These are phyloP conservation scores for Agrotis clavis DNA, from an alignment of 2,888 invertebrate genomes.

Conservation along the genomic window DNA sequence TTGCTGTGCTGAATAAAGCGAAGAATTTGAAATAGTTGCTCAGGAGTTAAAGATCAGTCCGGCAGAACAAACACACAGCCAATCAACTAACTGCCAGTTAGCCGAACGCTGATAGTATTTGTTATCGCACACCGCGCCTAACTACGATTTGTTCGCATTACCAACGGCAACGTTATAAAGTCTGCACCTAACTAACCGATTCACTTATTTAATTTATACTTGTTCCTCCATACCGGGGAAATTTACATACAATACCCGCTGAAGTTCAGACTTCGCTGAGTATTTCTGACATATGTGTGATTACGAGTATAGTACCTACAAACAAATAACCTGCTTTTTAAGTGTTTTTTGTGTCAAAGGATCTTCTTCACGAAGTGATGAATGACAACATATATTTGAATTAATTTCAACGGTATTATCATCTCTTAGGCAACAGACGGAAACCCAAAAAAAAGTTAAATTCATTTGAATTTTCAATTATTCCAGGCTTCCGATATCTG, in stretches of 20 bases:
- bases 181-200: conserved; percentile 53
- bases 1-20: conserved; percentile 15
- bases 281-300: conserved; percentile 26
- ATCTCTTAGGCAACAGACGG: conserved; percentile 13
- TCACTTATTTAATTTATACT: conserved; percentile 70
- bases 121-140: conserved; percentile 79
- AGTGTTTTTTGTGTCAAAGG: conserved; percentile 7
- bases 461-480: conserved; percentile 72
- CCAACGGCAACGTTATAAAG: conserved; percentile 52
- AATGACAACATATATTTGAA: conserved; percentile 21
- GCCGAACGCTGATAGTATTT: conserved; percentile 69
- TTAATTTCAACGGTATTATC: conserved; percentile 5
- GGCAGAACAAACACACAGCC: conserved; percentile 45
- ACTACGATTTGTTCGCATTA: conserved; percentile 76
- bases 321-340: conserved; percentile 15
- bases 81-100: conserved; percentile 59
- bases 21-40: conserved; percentile 11
- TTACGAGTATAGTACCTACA: no score
- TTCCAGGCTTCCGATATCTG: conserved; percentile 77
- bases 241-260: conserved; percentile 71
- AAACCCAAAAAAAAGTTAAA: conserved; percentile 51
- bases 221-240: conserved; percentile 59
- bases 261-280: conserved; percentile 44
- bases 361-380: conserved; percentile 9
- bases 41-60: conserved; percentile 55